Conservation (phyloP, 1,140 invertebrate species). For the Nasonia longicornis region DNA sequence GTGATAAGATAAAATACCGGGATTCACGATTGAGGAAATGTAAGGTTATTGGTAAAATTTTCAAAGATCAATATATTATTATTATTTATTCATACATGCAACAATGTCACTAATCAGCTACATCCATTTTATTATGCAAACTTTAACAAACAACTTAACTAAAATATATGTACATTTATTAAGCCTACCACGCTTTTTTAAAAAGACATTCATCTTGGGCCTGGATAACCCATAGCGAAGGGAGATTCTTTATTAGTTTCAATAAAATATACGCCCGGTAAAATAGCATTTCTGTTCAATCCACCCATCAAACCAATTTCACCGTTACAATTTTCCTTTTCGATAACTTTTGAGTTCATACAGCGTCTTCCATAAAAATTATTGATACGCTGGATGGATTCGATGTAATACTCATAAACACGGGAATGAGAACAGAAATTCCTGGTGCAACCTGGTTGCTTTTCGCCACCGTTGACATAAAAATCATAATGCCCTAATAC, state of each 20-base stretch:
- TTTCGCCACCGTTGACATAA: conserved; percentile 74
- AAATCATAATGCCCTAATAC: conserved; percentile 71
- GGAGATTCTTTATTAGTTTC: too few species aligned
- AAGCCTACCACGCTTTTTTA: too few species aligned
- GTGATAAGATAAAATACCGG: conserved; percentile 27
- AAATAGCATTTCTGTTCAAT: too few species aligned
- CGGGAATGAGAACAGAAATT: conserved; percentile 49
- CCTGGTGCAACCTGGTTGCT: conserved; percentile 76
- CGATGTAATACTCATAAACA: conserved; percentile 49
- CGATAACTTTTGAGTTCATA: not conserved
- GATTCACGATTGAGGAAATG: not conserved
- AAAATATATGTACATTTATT: too few species aligned
- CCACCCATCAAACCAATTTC: not conserved
- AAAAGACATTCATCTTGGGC: too few species aligned
- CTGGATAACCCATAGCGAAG: too few species aligned
- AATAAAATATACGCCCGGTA: too few species aligned
- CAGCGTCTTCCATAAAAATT: not conserved
- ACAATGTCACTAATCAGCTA: too few species aligned
- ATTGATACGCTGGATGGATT: conserved; percentile 37
- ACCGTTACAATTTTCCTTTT: conserved; percentile 14
- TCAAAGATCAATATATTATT: too few species aligned
- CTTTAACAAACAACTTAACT: too few species aligned
- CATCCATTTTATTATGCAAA: too few species aligned
- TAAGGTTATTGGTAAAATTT: not conserved
- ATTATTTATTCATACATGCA: too few species aligned